Conservation (phyloP, 1,140 invertebrate genomes). For the Argopecten irradians region DNA sequence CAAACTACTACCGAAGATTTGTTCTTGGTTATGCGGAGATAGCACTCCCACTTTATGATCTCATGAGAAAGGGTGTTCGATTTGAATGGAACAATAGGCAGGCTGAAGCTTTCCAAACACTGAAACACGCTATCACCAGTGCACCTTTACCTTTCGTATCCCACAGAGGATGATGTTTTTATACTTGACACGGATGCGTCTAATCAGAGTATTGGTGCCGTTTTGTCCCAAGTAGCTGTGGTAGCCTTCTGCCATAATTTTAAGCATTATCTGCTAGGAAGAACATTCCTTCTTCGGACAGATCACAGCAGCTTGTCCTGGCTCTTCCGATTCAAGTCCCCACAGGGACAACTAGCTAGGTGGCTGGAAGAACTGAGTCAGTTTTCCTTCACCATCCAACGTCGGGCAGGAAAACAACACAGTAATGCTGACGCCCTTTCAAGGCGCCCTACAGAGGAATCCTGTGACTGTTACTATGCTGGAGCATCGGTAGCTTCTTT, state of each 20-base stretch:
- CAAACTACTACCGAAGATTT: background rate
- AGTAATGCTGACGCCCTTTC: background rate
- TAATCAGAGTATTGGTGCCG: background rate
- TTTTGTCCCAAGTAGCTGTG: background rate
- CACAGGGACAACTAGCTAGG: slow-evolving; percentile 36
- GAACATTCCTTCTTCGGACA: background rate
- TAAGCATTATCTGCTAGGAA: slow-evolving; percentile 26
- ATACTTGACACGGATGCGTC: slow-evolving; percentile 27
- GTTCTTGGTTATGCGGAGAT: too few relatives aligned
- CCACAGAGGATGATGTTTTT: too few relatives aligned
- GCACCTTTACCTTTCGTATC: too few relatives aligned
- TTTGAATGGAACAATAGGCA: too few relatives aligned
- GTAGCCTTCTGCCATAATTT: background rate
- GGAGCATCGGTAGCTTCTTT: background rate
- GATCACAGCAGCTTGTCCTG: slow-evolving; percentile 29
- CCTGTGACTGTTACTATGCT: background rate
- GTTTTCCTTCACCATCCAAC: background rate
- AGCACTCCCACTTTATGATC: too few relatives aligned
- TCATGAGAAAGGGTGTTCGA: too few relatives aligned
- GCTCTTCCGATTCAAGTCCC: slow-evolving; percentile 26
- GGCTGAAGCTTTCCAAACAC: too few relatives aligned
- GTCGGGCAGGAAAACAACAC: background rate
- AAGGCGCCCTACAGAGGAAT: background rate
- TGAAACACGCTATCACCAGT: too few relatives aligned
- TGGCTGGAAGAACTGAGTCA: slow-evolving; percentile 14